A percentile compares a stretch with the other conserved stretches of the same genome.
Conservation (phyloP, 2,888 invertebrate species). For the Diarsia mendica region DNA sequence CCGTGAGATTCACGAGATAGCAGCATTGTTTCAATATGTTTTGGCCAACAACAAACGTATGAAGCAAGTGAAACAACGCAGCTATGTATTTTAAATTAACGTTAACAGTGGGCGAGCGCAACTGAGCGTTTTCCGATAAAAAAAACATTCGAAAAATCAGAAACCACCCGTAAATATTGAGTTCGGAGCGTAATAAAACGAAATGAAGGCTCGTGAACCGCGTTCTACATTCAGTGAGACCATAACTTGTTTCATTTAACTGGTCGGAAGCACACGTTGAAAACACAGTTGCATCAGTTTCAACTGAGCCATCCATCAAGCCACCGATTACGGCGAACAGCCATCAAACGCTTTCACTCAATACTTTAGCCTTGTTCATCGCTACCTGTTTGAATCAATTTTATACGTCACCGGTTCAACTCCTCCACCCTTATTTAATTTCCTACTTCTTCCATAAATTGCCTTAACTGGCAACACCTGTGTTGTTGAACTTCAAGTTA, state of each 20-base stretch:
- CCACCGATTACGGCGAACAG: constrained; percentile 63
- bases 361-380: constrained; percentile 48
- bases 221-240: constrained; percentile 39
- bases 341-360: constrained; percentile 60
- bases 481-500: constrained; percentile 23
- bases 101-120: background rate
- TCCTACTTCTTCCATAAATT: constrained; percentile 22
- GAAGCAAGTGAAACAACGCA: constrained; percentile 14
- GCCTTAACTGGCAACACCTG: constrained; percentile 35
- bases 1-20: constrained; percentile 17
- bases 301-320: constrained; percentile 72
- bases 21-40: constrained; percentile 17
- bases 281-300: constrained; percentile 70
- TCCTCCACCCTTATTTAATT: constrained; percentile 60
- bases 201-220: constrained; percentile 27
- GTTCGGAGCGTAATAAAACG: constrained; percentile 33
- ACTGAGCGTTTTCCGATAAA: constrained; percentile 29
- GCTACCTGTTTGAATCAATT: constrained; percentile 54
- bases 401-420: constrained; percentile 52
- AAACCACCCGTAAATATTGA: constrained; percentile 27
- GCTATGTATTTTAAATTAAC: constrained; percentile 11
- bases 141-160: constrained; percentile 26
- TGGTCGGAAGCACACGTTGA: too few relatives aligned
- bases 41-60: constrained; percentile 2
- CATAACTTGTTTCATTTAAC: constrained; percentile 65